Evolutionary conservation across 2,797 vertebrate genomes (phyloP).

Genomic region (Molossus molossus): DNA sequence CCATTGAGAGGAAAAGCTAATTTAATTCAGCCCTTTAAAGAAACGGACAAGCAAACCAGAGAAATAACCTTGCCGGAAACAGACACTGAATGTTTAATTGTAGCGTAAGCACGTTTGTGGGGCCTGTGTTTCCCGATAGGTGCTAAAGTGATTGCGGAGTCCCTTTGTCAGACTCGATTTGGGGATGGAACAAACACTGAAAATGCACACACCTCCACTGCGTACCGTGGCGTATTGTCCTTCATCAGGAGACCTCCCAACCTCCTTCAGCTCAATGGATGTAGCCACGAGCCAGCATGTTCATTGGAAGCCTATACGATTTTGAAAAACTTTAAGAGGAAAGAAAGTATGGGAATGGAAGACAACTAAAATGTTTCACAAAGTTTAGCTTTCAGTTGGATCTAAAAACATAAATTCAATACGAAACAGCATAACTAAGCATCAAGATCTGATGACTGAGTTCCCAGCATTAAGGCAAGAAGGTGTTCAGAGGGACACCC

Average conservation of each 20-base stretch:
- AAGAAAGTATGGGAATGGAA: not conserved
- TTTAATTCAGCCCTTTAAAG: not conserved
- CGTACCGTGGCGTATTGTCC: not conserved
- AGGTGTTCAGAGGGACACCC: not conserved
- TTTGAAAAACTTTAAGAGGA: slow-evolving; percentile 4
- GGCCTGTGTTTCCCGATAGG: not conserved
- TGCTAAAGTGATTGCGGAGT: not conserved
- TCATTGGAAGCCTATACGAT: not conserved
- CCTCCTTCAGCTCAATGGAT: not conserved
- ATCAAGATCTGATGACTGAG: not conserved
- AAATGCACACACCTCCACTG: not conserved
- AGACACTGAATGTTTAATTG: not conserved
- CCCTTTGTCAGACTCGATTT: not conserved
- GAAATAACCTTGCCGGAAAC: not conserved
- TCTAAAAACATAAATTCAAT: not conserved
- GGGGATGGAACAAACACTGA: not conserved
- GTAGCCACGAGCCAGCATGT: not conserved
- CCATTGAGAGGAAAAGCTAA: slow-evolving; percentile 24
- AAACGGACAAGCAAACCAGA: not conserved
- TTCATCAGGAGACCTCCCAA: not conserved
- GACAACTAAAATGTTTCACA: slow-evolving; percentile 1
- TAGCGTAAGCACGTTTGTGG: not conserved
- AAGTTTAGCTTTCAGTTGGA: not conserved
- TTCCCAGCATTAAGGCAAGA: not conserved
- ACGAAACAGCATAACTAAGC: not conserved